Percentiles rank a stretch among this genome's conserved stretches.
Conservation (phyloP, 2,797 vertebrate genomes). For the Nyctalus aviator region DNA sequence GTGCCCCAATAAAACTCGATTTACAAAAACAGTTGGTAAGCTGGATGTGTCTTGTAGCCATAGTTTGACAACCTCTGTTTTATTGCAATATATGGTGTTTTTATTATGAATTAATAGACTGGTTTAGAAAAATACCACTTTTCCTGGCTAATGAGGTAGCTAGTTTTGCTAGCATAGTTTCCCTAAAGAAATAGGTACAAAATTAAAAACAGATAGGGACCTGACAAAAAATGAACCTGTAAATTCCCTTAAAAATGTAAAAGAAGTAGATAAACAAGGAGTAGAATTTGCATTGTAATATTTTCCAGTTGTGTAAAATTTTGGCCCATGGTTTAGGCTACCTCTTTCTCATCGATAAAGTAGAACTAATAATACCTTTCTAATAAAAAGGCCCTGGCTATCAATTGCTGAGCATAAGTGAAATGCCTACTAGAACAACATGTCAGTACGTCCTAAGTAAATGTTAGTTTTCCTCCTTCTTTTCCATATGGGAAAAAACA, state of each 20-base stretch:
- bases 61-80: not conserved
- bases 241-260: not conserved
- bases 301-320: slow-evolving; percentile 21
- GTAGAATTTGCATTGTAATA: not conserved
- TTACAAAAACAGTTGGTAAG: not conserved
- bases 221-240: not conserved
- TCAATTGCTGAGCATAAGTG: not conserved
- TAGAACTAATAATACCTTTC: not conserved
- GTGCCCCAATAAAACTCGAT: not conserved
- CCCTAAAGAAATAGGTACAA: not conserved
- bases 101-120: not conserved
- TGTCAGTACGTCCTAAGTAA: not conserved
- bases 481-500: slow-evolving; percentile 11
- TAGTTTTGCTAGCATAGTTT: not conserved
- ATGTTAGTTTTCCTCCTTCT: not conserved
- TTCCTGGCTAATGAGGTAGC: not conserved
- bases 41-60: not conserved
- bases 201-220: slow-evolving; percentile 30
- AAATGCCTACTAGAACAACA: not conserved
- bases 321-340: not conserved
- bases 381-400: not conserved
- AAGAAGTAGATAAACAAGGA: not conserved
- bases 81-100: not conserved
- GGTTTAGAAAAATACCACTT: not conserved
- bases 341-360: not conserved